Base-by-base conservation (phyloP, 2,113 vertebrate genomes). In the Ardeotis arabs region DNA sequence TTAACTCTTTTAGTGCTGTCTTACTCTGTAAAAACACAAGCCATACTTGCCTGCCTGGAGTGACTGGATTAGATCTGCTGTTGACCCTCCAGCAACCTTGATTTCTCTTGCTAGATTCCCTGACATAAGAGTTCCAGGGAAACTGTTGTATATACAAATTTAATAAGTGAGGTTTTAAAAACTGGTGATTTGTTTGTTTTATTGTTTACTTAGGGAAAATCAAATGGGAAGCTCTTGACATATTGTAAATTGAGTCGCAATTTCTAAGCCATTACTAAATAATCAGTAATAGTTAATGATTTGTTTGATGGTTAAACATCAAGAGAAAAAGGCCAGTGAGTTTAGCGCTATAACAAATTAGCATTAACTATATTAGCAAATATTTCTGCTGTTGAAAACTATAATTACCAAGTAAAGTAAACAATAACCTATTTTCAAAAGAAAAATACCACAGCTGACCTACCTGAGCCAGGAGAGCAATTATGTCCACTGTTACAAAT, bases 221-320 rank as follows among this genome's bases (percentile, higher is more conserved):
- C 74, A 86, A 88, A 80, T 25, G 24, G 41, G 50, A 93, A 84
- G 35, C 25, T 92, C 59, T 81, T 63, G 23, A 75, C 13, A 62
- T 15, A 22, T 2, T 19, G 31, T 73, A 84, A 96, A 88, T 63
- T 11, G 15, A 39, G 35, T 88, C 39, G 86, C 41, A 84, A 88
- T 90, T 94, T 91, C 81, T 67, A 73, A 78, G 60, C 27, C 41
- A 63, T 82, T 88, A 90, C 41, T 82, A 89, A 95, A 84, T 69
- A 91, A 94, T 96, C 68, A 84, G 28, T 85, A 89, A 37, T 24
- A 90, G 60, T 75, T 95, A 87, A 87, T 83, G 35, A 87, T 20
- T 89, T 91, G 33, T 86, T 90, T 86, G 60, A 82, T 84, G 53
- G 64, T 63, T 67, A 88, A 95, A 82, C 47, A 41, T 94, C 82